These are phyloP conservation scores for Aphelenchoides besseyi DNA, from an alignment of 1,140 invertebrate species.

Conservation along the genomic window DNA sequence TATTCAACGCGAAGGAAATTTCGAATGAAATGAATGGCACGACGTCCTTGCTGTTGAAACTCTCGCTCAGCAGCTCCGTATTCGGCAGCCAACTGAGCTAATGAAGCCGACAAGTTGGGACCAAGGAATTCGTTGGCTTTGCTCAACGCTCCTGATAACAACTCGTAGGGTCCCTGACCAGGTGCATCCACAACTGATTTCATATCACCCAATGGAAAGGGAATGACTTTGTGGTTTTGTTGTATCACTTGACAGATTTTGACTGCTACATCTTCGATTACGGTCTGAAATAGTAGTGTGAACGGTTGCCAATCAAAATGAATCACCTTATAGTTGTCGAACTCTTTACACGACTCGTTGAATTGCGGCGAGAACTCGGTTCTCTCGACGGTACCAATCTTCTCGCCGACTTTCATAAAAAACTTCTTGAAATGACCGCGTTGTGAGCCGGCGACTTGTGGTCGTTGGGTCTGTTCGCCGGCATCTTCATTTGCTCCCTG, in stretches of 20 bases:
- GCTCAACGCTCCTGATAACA: not conserved
- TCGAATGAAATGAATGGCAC: not conserved
- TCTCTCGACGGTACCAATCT: not conserved
- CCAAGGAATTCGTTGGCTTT: not conserved
- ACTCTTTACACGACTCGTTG: not conserved
- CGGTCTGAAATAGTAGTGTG: not conserved
- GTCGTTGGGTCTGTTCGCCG: too few relatives aligned
- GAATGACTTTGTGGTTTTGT: not conserved
- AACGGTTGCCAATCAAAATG: not conserved
- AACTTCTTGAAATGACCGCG: constrained; percentile 10
- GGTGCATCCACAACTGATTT: too few relatives aligned
- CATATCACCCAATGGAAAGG: not conserved
- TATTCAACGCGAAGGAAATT: constrained; percentile 14
- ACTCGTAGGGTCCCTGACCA: constrained; percentile 1
- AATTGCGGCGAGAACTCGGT: not conserved
- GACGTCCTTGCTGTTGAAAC: not conserved
- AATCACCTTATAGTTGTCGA: constrained; percentile 1
- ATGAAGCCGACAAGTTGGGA: too few relatives aligned
- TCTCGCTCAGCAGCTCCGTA: not conserved
- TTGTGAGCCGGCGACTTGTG: not conserved
- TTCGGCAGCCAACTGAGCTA: not conserved
- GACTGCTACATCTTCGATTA: not conserved
- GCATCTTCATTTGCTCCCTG: too few relatives aligned
- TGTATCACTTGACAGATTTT: not conserved
- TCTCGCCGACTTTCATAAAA: constrained; percentile 10